Percentiles rank a stretch among this genome's conserved stretches.
Evolutionary conservation across 2,113 vertebrate genomes (phyloP).

Genomic region (Caretta caretta): DNA sequence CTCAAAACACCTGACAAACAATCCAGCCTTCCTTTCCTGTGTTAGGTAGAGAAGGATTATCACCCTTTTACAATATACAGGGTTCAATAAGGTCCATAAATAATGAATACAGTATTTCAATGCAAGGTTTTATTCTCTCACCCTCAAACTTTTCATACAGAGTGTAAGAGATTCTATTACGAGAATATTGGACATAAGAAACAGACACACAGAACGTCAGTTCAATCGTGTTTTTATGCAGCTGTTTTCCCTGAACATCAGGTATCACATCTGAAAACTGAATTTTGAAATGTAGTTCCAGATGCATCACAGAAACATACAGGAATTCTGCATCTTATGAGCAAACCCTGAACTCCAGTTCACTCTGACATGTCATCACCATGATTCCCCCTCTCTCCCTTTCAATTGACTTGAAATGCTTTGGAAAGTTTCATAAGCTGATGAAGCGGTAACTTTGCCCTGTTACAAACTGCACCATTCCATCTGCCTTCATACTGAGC

Average conservation of each 20-base stretch:
- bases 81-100: neutral
- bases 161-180: rapidly evolving
- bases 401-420: slow-evolving; percentile 13
- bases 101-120: neutral
- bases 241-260: neutral
- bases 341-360: neutral
- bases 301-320: rapidly evolving
- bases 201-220: neutral
- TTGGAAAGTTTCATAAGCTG: neutral
- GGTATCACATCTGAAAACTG: neutral
- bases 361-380: neutral
- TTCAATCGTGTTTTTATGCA: neutral
- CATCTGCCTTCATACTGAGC: neutral
- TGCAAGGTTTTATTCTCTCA: neutral
- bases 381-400: neutral
- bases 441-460: neutral
- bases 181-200: neutral
- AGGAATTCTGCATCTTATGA: rapidly evolving
- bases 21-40: neutral
- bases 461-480: neutral
- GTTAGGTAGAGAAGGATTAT: neutral
- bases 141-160: neutral
- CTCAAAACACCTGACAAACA: neutral
- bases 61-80: neutral
- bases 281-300: neutral